A percentile compares a stretch with the other conserved stretches of the same genome.
Evolutionary conservation across 2,797 vertebrate species (phyloP).

Genomic region (Glossophaga mutica): DNA sequence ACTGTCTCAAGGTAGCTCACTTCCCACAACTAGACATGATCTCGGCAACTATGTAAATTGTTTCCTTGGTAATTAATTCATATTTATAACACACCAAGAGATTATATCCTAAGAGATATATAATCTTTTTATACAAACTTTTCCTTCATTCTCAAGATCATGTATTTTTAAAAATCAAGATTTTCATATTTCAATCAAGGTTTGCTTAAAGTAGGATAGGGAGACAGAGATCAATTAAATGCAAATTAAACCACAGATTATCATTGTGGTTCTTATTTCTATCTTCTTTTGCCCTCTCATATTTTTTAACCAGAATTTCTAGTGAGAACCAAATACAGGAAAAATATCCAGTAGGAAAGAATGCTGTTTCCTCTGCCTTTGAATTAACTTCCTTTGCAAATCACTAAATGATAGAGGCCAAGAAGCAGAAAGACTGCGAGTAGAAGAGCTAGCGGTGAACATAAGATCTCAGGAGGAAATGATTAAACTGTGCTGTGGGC

Average conservation of each 20-base stretch:
- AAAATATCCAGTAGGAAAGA: neutral
- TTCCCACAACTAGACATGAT: neutral
- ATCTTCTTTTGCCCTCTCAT: neutral
- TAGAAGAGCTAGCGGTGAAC: neutral
- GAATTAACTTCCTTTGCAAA: neutral
- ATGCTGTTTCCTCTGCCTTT: neutral
- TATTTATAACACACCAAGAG: neutral
- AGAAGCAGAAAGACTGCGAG: neutral
- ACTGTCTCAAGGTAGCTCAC: neutral
- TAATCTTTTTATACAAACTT: neutral
- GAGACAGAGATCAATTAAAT: neutral
- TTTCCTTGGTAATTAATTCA: slow-evolving; percentile 9
- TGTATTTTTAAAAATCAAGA: neutral
- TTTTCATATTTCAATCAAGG: neutral
- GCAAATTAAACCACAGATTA: neutral
- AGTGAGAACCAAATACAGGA: neutral
- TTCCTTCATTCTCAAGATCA: neutral
- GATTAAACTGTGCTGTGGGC: fast-evolving
- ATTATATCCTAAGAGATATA: neutral
- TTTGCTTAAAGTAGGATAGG: neutral
- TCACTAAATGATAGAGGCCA: neutral
- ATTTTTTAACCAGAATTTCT: slow-evolving; percentile 15
- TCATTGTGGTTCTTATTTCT: neutral
- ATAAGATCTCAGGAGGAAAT: neutral
- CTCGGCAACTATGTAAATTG: neutral